Conservation (phyloP, 2,888 invertebrate genomes). For the Limnephilus lunatus region DNA sequence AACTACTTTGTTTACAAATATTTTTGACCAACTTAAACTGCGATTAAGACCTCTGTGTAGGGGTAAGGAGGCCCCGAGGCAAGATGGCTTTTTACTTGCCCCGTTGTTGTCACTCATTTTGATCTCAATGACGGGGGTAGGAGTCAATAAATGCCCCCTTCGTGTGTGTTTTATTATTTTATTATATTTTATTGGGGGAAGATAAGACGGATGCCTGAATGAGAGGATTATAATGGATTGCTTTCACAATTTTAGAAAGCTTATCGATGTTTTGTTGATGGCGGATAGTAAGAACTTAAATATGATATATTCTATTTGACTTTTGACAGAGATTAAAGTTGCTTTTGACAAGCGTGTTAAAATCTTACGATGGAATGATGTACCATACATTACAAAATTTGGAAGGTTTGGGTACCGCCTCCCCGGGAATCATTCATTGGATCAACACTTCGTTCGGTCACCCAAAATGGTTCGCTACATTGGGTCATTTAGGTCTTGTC, state of each 20-base stretch:
- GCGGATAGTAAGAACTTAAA: background rate
- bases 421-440: too few species aligned
- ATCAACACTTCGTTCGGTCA: too few species aligned
- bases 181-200: constrained; percentile 10
- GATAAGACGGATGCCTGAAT: constrained; percentile 25
- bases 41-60: background rate
- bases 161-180: constrained; percentile 4
- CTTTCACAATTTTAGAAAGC: constrained; percentile 11
- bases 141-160: constrained; percentile 42
- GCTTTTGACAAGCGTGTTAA: background rate
- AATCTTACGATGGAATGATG: background rate
- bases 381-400: too few species aligned
- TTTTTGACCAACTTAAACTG: background rate
- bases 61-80: background rate
- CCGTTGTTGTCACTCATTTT: constrained; percentile 46
- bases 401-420: too few species aligned
- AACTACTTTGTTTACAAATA: background rate
- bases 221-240: constrained; percentile 44
- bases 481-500: too few species aligned
- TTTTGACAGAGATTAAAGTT: background rate
- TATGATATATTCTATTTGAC: background rate
- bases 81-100: constrained; percentile 32
- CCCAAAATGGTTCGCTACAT: too few species aligned
- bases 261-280: constrained; percentile 1
- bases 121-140: background rate